These are phyloP conservation scores for Eupithecia subumbrata DNA, from an alignment of 2,888 invertebrate genomes.

Conservation along the genomic window DNA sequence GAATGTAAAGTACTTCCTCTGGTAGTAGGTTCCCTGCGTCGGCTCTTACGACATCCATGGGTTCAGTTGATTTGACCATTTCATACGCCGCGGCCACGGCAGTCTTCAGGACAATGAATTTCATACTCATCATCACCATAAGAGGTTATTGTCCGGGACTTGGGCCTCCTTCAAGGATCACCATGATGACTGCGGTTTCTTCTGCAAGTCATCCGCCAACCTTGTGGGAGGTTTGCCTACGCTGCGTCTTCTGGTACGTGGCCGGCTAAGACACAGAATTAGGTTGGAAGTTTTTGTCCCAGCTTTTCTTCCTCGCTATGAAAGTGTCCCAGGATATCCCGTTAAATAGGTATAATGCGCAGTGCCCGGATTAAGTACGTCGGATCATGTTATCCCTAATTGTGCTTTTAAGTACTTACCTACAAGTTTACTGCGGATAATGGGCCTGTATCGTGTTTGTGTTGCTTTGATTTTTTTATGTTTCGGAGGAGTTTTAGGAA, in stretches of 20 bases:
- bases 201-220: not conserved
- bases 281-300: not conserved
- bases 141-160: too few species aligned
- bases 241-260: not conserved
- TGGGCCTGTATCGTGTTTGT: slow-evolving; percentile 25
- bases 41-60: not conserved
- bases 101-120: not conserved
- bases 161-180: too few species aligned
- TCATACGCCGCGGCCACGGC: not conserved
- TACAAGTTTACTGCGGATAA: slow-evolving; percentile 67
- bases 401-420: slow-evolving; percentile 65
- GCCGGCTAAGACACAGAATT: not conserved
- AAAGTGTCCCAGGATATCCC: slow-evolving; percentile 62
- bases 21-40: not conserved
- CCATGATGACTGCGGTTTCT: not conserved
- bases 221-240: not conserved
- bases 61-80: not conserved
- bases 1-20: too few species aligned
- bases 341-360: slow-evolving; percentile 81
- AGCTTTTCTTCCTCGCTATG: slow-evolving; percentile 21
- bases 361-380: slow-evolving; percentile 68
- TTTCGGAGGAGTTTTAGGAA: not conserved
- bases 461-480: slow-evolving; percentile 22
- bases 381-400: slow-evolving; percentile 78
- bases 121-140: not conserved